Conservation (phyloP, 2,113 vertebrate genomes). For the Apteryx owenii region DNA sequence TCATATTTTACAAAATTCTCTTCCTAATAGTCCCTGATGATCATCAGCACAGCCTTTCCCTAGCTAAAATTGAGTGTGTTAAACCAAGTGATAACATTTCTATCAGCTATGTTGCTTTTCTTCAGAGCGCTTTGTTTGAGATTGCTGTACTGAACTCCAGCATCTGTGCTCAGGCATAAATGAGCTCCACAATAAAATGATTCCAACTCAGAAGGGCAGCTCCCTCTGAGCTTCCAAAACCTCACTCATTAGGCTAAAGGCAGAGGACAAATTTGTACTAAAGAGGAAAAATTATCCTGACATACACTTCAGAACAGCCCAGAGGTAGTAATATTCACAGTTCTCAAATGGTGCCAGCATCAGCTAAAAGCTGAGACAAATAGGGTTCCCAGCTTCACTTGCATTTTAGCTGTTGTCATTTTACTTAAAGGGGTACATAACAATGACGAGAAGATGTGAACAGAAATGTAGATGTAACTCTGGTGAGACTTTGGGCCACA, state of each 20-base stretch:
- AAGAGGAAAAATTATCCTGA: background rate
- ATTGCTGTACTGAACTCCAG: background rate
- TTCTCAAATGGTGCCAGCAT: background rate
- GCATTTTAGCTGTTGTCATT: background rate
- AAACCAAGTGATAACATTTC: conserved; percentile 18
- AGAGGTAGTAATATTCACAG: background rate
- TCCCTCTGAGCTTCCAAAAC: background rate
- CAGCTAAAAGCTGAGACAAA: background rate
- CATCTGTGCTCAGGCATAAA: background rate
- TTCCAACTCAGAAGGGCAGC: background rate
- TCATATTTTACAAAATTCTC: background rate
- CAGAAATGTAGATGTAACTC: background rate
- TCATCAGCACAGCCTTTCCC: background rate
- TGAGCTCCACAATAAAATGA: background rate
- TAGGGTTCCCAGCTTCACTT: background rate
- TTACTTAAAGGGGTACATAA: background rate
- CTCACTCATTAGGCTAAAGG: background rate
- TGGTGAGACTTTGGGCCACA: background rate
- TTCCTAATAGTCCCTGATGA: background rate
- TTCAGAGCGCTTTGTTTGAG: background rate
- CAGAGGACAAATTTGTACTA: background rate
- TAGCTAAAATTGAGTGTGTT: conserved; percentile 5
- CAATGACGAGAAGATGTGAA: background rate
- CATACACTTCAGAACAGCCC: background rate
- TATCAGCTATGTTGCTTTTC: background rate